phyloP scores from a whole-genome alignment of 53 echinoderm and acorn worm genomes.

The Henricia sp. region DNA sequence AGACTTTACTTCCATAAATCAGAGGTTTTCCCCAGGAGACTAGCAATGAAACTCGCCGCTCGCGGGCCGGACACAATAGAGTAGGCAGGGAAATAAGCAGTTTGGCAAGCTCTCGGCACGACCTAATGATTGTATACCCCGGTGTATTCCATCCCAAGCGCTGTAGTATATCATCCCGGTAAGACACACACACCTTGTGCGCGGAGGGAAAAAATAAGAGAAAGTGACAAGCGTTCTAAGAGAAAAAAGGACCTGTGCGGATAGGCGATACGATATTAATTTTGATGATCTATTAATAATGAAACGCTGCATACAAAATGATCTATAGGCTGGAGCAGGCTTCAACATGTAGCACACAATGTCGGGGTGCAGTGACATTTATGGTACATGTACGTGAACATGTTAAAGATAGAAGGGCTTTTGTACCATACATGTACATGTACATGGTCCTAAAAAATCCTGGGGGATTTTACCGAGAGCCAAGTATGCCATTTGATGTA shows the following conservation, averaged over 20 bases:
- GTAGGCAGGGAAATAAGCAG: too few relatives aligned
- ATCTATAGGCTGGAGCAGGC: neutral
- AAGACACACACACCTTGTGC: neutral
- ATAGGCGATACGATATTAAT: slow-evolving; percentile 21
- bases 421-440: slow-evolving; percentile 6
- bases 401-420: too few relatives aligned
- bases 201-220: too few relatives aligned
- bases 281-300: slow-evolving; percentile 22
- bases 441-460: too few relatives aligned
- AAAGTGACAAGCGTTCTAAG: neutral
- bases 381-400: too few relatives aligned
- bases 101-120: too few relatives aligned
- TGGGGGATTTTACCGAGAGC: too few relatives aligned
- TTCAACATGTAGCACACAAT: too few relatives aligned
- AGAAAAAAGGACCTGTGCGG: neutral
- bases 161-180: neutral
- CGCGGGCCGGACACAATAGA: neutral
- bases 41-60: neutral
- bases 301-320: neutral
- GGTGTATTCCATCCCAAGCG: neutral
- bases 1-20: neutral
- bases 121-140: neutral
- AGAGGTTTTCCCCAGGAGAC: neutral
- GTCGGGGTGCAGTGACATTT: too few relatives aligned
- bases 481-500: too few relatives aligned